phyloP scores from a whole-genome alignment of 2,888 invertebrate species.

The Eristalis tenax region DNA sequence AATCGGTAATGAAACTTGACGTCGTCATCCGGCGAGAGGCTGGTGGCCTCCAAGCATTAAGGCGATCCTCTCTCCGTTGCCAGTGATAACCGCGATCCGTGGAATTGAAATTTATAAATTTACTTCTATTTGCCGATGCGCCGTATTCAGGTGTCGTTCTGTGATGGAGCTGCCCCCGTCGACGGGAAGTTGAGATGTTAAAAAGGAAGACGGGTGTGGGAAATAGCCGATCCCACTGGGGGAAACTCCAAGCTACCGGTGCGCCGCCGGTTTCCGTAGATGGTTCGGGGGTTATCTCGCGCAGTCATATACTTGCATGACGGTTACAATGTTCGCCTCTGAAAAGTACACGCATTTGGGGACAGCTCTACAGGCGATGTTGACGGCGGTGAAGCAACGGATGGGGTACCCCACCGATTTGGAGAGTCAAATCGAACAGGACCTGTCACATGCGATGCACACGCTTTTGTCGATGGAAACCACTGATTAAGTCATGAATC shows the following conservation, averaged over 20 bases:
- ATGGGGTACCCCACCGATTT: background rate
- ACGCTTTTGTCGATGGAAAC: background rate
- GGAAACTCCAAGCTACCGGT: constrained; percentile 15
- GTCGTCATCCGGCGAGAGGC: constrained; percentile 2
- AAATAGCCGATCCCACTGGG: constrained; percentile 21
- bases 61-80: constrained; percentile 34
- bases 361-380: background rate
- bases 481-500: background rate
- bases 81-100: constrained; percentile 24
- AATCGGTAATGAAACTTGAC: constrained; percentile 68
- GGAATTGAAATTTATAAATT: background rate
- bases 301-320: constrained; percentile 39
- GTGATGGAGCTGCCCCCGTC: constrained; percentile 11
- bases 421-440: background rate
- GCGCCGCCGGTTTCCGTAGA: constrained; percentile 18
- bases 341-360: background rate
- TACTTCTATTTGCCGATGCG: background rate
- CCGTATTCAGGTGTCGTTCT: constrained; percentile 25
- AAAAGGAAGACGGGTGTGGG: constrained; percentile 45
- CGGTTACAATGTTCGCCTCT: constrained; percentile 29
- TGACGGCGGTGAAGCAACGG: background rate
- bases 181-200: constrained; percentile 65
- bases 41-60: constrained; percentile 33
- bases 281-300: constrained; percentile 39
- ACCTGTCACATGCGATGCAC: background rate